Base-by-base conservation (phyloP, 2,113 vertebrate genomes). In the Otocyon megalotis region DNA sequence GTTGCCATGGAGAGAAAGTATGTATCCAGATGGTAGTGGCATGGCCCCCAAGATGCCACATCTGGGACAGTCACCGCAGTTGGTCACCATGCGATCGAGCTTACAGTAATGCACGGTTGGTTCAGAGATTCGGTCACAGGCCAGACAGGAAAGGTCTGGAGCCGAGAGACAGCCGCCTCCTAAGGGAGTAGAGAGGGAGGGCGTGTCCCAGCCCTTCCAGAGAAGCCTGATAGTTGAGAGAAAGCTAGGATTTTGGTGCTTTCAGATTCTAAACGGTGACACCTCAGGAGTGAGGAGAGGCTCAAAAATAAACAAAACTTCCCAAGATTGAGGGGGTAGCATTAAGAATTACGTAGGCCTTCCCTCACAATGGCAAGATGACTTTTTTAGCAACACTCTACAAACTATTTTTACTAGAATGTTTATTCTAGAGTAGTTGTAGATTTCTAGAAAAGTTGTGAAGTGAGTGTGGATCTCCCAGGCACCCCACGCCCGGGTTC, bases 1-100 rank as follows among this genome's bases (percentile, higher is more conserved):
- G 0, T 3, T 9, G 22, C 28, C 17, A 2, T 20, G 48, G 76
- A 20, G 20, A n/a, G 54, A 60, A 20, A 7, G 13, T 1, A 0
- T 43, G 14, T 53, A 35, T 79, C 79, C 0, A 0, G 43, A 54
- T 12, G 26, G 7, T 2, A 10, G 91, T 26, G 4, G 11, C 26
- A 22, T 8, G 56, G 71, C 12, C 80, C 53, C 60, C 19, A 1
- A 8, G 43, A 48, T 17, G 20, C 37, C 37, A 1, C 17, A 1
- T 19, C n/a, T 26, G 16, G n/a, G 11, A 43, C 22, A 63, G 1
- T 50, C 8, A 5, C 67, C 28, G 17, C 8, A 74, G 9, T 71
- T 8, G 17, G 82, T 80, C 77, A 67, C 35, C n/a, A 10, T 8
- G 15, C 12, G 58, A n/a, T 24, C 5, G 20, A 28, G 35, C 50